Percentiles rank a stretch among this genome's conserved stretches.
Evolutionary conservation across 2,888 invertebrate species (phyloP).

Genomic region (Plusia festucae): DNA sequence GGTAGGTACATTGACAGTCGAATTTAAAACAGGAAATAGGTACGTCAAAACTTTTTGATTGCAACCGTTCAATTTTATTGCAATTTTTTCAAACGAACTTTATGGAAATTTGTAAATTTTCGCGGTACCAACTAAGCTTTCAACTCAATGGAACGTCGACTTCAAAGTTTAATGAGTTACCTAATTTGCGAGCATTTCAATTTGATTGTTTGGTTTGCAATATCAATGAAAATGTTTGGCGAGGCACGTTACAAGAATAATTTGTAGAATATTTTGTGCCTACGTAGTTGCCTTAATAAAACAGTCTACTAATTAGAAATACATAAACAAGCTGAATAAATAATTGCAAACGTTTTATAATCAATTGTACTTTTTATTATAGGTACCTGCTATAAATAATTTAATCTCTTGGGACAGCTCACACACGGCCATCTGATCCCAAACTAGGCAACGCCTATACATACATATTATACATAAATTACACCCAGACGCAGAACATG

Average conservation of each 20-base stretch:
- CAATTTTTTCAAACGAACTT: slow-evolving; percentile 25
- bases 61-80: slow-evolving; percentile 34
- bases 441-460: too few relatives aligned
- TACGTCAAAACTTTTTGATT: slow-evolving; percentile 25
- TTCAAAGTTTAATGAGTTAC: slow-evolving; percentile 42
- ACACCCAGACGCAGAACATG: too few relatives aligned
- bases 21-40: slow-evolving; percentile 7
- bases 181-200: slow-evolving; percentile 37
- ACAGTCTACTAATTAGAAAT: neutral
- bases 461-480: too few relatives aligned
- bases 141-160: slow-evolving; percentile 22
- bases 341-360: too few relatives aligned
- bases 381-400: too few relatives aligned
- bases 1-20: neutral
- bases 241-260: neutral
- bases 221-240: slow-evolving; percentile 1
- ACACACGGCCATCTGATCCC: too few relatives aligned
- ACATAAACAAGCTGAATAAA: neutral
- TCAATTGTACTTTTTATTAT: too few relatives aligned
- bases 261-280: neutral
- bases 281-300: neutral
- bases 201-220: slow-evolving; percentile 36
- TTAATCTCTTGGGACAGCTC: too few relatives aligned
- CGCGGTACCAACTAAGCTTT: slow-evolving; percentile 35
- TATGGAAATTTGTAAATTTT: slow-evolving; percentile 28